Conservation (phyloP, 2,888 invertebrate genomes). For the Meteorus colon region DNA sequence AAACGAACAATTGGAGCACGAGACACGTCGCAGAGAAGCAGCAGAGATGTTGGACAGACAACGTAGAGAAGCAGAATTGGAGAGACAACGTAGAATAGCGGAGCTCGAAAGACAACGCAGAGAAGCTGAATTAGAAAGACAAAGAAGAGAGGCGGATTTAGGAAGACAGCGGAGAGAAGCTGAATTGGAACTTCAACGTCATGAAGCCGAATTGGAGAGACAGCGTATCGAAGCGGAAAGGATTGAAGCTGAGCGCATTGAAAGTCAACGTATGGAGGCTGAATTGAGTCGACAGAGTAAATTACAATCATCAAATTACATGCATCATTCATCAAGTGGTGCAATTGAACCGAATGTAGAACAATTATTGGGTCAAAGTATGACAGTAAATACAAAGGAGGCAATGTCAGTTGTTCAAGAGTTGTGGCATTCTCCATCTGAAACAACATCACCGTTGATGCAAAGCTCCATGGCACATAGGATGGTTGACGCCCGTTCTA, state of each 20-base stretch:
- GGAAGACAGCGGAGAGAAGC: constrained; percentile 49
- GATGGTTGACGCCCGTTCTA: constrained; percentile 60
- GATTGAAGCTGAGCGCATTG: constrained; percentile 61
- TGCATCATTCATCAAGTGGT: constrained; percentile 60
- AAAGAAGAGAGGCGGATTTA: constrained; percentile 52
- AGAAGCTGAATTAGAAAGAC: constrained; percentile 52
- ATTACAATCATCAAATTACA: constrained; percentile 62
- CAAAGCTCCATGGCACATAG: constrained; percentile 58
- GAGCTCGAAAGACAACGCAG: constrained; percentile 52
- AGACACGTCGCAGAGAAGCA: constrained; percentile 52
- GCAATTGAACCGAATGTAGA: constrained; percentile 59
- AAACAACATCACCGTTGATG: constrained; percentile 45
- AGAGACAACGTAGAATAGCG: constrained; percentile 56
- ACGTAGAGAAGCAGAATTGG: constrained; percentile 49
- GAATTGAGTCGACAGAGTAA: constrained; percentile 66
- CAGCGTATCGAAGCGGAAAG: constrained; percentile 58
- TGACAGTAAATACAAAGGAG: constrained; percentile 82
- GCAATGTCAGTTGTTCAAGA: constrained; percentile 80
- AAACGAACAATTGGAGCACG: constrained; percentile 50
- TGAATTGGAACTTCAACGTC: constrained; percentile 54
- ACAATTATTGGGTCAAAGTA: constrained; percentile 77
- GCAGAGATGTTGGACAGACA: constrained; percentile 51
- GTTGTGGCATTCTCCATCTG: constrained; percentile 74
- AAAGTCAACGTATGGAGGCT: constrained; percentile 63
- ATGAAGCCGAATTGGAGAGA: constrained; percentile 48